Percentiles rank a stretch among this genome's conserved stretches.
phyloP scores from a whole-genome alignment of 2,797 vertebrate species.

The Poeciliopsis infans region DNA sequence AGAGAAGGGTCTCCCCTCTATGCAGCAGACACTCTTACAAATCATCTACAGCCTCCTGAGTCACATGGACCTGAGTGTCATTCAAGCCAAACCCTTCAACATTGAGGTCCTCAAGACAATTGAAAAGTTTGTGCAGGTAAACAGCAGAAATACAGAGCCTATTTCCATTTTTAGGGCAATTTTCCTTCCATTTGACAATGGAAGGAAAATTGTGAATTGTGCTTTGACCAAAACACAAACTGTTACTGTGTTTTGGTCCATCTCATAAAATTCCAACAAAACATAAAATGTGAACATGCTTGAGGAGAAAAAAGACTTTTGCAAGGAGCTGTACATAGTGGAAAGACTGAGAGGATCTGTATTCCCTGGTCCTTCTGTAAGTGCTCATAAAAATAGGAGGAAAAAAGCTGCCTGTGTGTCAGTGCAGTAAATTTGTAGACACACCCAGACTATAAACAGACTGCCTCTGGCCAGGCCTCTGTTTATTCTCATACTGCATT shows the following conservation, averaged over 20 bases:
- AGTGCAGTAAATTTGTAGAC: constrained; percentile 71
- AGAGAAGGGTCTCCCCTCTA: constrained; percentile 94
- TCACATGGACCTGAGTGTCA: constrained; percentile 92
- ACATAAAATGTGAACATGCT: background rate
- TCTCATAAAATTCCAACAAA: background rate
- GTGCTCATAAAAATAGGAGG: constrained; percentile 21
- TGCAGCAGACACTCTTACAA: constrained; percentile 95
- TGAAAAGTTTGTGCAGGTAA: constrained; percentile 96
- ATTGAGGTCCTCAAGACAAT: constrained; percentile 96
- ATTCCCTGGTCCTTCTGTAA: constrained; percentile 41
- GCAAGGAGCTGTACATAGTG: background rate
- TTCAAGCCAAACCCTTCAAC: constrained; percentile 95
- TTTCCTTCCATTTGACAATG: too few relatives aligned
- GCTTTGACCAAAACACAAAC: too few relatives aligned
- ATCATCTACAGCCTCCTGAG: constrained; percentile 97
- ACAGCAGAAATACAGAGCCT: background rate
- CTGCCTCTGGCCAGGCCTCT: constrained; percentile 58
- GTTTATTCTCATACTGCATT: constrained; percentile 54
- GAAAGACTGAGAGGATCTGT: constrained; percentile 23
- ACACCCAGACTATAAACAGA: constrained; percentile 83
- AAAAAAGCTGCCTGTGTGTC: constrained; percentile 53
- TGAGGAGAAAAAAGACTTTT: background rate
- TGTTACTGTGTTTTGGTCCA: background rate
- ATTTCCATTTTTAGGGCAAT: background rate
- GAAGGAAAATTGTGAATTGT: too few relatives aligned